Evolutionary conservation across 2,888 invertebrate species (phyloP).

Genomic region (Sinelater perroti): DNA sequence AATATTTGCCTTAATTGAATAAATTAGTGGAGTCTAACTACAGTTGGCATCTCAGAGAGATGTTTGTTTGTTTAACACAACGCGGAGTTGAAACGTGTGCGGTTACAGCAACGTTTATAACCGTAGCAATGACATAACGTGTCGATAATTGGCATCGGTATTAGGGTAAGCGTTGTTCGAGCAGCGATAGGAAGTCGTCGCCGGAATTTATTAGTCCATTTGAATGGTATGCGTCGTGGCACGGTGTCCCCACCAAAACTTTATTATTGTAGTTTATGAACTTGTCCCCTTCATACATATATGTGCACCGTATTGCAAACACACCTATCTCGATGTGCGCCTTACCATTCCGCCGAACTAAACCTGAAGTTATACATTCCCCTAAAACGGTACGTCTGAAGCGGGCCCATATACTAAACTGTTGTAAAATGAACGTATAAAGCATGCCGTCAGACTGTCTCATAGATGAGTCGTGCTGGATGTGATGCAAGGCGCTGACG

Average conservation of each 20-base stretch:
- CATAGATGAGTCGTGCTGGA: constrained; percentile 53
- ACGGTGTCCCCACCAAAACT: constrained; percentile 16
- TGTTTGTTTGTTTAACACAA: too few species aligned
- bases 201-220: neutral
- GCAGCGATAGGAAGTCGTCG: too few species aligned
- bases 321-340: constrained; percentile 55
- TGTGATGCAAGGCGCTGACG: constrained; percentile 32
- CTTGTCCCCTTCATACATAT: constrained; percentile 42
- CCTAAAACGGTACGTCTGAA: constrained; percentile 53
- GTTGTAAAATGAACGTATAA: constrained; percentile 63
- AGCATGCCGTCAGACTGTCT: constrained; percentile 58
- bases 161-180: too few species aligned
- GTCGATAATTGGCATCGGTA: too few species aligned
- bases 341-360: constrained; percentile 54
- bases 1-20: too few species aligned
- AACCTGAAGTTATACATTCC: constrained; percentile 45
- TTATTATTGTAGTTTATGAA: constrained; percentile 31
- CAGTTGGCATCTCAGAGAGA: too few species aligned
- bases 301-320: constrained; percentile 46
- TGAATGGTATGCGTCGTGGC: constrained; percentile 1
- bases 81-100: too few species aligned
- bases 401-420: constrained; percentile 57
- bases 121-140: too few species aligned
- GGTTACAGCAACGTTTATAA: too few species aligned
- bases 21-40: too few species aligned